Percentiles rank a stretch among this genome's conserved stretches.
phyloP scores from a whole-genome alignment of 2,797 vertebrate species.

The Lacerta bilineata region DNA sequence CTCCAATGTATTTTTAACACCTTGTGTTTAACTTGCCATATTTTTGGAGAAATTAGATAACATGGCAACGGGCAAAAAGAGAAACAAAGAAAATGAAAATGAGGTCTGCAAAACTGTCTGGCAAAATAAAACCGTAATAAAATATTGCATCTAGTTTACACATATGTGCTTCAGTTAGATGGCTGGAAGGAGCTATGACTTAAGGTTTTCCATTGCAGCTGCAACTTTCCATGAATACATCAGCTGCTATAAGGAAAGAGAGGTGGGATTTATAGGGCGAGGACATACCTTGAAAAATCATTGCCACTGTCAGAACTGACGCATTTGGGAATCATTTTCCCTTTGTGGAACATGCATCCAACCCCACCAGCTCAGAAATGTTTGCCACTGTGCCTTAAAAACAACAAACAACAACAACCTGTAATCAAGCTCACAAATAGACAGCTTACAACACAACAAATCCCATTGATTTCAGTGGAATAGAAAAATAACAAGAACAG shows the following conservation, averaged over 20 bases:
- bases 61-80: slow-evolving; percentile 44
- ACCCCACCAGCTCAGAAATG: neutral
- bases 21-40: slow-evolving; percentile 31
- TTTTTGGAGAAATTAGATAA: slow-evolving; percentile 60
- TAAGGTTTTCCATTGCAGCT: slow-evolving; percentile 65
- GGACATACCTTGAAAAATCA: slow-evolving; percentile 48
- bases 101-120: slow-evolving; percentile 58
- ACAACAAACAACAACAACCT: neutral
- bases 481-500: neutral
- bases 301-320: neutral
- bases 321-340: slow-evolving; percentile 34
- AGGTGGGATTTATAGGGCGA: slow-evolving; percentile 58
- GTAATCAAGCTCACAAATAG: neutral
- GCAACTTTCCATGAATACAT: slow-evolving; percentile 54
- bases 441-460: neutral
- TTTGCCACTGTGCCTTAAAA: neutral
- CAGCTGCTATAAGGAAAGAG: slow-evolving; percentile 52
- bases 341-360: neutral
- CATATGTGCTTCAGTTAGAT: slow-evolving; percentile 59
- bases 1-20: slow-evolving; percentile 43
- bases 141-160: slow-evolving; percentile 61
- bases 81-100: neutral
- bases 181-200: slow-evolving; percentile 64
- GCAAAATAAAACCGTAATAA: slow-evolving; percentile 63
- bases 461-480: neutral